A percentile compares a stretch with the other conserved stretches of the same genome.
Conservation (phyloP, 2,113 vertebrate genomes). For the Pionites leucogaster region DNA sequence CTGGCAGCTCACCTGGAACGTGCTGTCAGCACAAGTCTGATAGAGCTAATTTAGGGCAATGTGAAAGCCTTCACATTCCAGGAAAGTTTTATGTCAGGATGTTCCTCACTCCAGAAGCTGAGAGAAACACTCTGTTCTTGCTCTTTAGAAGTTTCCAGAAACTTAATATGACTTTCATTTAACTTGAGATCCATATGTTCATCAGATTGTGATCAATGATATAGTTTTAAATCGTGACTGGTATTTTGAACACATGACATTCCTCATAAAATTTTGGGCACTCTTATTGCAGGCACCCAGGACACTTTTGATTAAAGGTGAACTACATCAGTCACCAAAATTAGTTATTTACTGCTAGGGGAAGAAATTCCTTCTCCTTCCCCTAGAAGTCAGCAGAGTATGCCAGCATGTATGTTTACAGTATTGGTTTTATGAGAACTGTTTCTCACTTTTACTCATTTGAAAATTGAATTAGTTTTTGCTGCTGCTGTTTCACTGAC, state of each 20-base stretch:
- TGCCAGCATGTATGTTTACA: slow-evolving; percentile 35
- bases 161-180: not conserved
- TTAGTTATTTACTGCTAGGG: not conserved
- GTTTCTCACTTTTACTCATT: slow-evolving; percentile 76
- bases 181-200: not conserved
- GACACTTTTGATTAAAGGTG: slow-evolving; percentile 7
- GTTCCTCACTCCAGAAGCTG: not conserved
- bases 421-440: slow-evolving; percentile 73
- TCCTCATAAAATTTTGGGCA: not conserved
- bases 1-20: not conserved
- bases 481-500: slow-evolving; percentile 69
- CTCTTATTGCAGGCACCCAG: not conserved
- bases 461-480: slow-evolving; percentile 80
- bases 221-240: not conserved
- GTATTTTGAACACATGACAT: not conserved
- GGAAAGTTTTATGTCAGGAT: not conserved
- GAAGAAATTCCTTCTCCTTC: not conserved
- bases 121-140: not conserved
- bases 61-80: not conserved
- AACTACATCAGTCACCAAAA: slow-evolving; percentile 1
- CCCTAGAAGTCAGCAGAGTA: not conserved
- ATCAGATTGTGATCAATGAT: not conserved
- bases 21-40: not conserved
- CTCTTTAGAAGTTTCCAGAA: not conserved
- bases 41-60: not conserved